Conservation (phyloP, 2,888 invertebrate species). For the Drosophila nigritarsus region DNA sequence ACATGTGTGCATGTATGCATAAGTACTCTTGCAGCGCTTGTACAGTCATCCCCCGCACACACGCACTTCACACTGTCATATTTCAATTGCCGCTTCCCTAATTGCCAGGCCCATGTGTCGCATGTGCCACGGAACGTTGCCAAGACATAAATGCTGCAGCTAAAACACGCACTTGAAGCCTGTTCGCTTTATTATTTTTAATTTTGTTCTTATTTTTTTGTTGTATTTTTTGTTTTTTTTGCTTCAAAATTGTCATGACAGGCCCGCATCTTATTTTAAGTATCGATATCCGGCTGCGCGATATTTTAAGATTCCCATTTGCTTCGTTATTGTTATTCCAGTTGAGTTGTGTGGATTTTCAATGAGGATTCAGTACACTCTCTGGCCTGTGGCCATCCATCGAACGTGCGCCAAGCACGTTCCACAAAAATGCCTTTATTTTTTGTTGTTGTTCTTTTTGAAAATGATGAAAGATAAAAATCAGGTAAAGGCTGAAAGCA, state of each 20-base stretch:
- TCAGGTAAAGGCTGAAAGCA: slow-evolving; percentile 65
- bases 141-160: slow-evolving; percentile 29
- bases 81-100: slow-evolving; percentile 64
- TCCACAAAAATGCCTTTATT: slow-evolving; percentile 63
- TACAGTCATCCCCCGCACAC: not conserved
- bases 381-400: slow-evolving; percentile 22
- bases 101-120: slow-evolving; percentile 49
- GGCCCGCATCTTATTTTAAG: slow-evolving; percentile 57
- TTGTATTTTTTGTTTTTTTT: not conserved
- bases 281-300: slow-evolving; percentile 70
- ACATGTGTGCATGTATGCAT: not conserved
- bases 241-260: slow-evolving; percentile 21
- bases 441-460: slow-evolving; percentile 10
- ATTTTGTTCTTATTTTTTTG: slow-evolving; percentile 17
- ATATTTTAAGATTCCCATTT: slow-evolving; percentile 30
- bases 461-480: slow-evolving; percentile 67
- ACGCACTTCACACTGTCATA: slow-evolving; percentile 37
- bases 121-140: slow-evolving; percentile 40
- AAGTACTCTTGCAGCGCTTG: slow-evolving; percentile 14
- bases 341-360: slow-evolving; percentile 25
- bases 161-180: slow-evolving; percentile 39
- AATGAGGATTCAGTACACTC: slow-evolving; percentile 27
- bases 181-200: slow-evolving; percentile 41
- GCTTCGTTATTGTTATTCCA: slow-evolving; percentile 39
- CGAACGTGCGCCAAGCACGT: slow-evolving; percentile 75